phyloP scores from a whole-genome alignment of 2,888 invertebrate species.

The Euphydryas editha region DNA sequence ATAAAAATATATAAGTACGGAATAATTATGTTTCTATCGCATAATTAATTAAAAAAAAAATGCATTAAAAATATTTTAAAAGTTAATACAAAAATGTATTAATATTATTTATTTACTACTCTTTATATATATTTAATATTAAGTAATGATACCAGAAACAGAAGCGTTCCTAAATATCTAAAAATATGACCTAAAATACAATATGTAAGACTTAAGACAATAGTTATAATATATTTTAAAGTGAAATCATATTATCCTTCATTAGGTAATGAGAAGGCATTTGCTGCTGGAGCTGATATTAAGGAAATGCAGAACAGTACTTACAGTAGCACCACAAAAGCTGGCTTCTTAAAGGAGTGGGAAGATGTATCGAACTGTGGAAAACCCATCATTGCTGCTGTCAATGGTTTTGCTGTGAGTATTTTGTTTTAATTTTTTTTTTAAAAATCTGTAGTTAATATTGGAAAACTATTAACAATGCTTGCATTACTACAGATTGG shows the following conservation, averaged over 20 bases:
- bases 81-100: too few relatives aligned
- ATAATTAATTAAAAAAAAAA: too few relatives aligned
- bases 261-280: constrained; percentile 86
- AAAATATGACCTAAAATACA: too few relatives aligned
- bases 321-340: constrained; percentile 87
- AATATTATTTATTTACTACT: too few relatives aligned
- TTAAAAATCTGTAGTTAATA: neutral
- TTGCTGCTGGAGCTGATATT: constrained; percentile 97
- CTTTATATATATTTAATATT: too few relatives aligned
- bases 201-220: neutral
- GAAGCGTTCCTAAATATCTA: too few relatives aligned
- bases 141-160: too few relatives aligned
- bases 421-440: neutral
- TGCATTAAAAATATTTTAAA: too few relatives aligned
- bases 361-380: constrained; percentile 88
- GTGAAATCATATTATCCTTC: neutral
- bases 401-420: constrained; percentile 98
- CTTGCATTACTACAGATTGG: too few relatives aligned
- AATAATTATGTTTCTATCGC: neutral
- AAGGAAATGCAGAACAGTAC: constrained; percentile 95
- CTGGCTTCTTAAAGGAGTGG: constrained; percentile 94
- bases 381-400: constrained; percentile 98
- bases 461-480: neutral
- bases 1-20: neutral
- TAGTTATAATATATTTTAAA: neutral